phyloP scores from a whole-genome alignment of 2,797 vertebrate species.

The Nothura maculosa region DNA sequence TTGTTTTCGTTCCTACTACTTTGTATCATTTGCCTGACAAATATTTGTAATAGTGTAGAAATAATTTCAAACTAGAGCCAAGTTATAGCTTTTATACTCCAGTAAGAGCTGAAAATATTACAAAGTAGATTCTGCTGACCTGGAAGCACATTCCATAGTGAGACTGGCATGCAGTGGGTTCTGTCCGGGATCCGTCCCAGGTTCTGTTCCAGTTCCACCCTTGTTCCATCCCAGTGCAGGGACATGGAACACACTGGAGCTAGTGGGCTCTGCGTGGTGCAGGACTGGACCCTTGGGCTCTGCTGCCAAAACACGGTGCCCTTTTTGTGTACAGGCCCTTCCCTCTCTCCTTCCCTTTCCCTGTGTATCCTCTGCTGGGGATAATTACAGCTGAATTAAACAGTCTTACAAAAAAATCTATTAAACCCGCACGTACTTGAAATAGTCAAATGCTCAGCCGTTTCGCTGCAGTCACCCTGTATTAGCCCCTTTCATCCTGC shows the following conservation, averaged over 20 bases:
- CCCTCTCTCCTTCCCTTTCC: background rate
- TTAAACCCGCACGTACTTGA: background rate
- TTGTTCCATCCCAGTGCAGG: background rate
- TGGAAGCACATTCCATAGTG: background rate
- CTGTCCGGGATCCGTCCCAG: background rate
- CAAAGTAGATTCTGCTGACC: background rate
- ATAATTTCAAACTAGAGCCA: background rate
- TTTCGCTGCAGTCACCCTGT: background rate
- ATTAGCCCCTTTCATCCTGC: slow-evolving; percentile 7
- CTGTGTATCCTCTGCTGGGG: background rate
- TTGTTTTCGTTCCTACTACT: slow-evolving; percentile 29
- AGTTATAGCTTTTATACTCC: background rate
- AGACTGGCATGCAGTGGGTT: background rate
- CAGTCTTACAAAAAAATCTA: background rate
- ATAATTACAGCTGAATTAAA: background rate
- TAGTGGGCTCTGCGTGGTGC: background rate
- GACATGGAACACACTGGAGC: background rate
- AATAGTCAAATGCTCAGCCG: background rate
- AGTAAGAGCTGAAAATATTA: slow-evolving; percentile 27
- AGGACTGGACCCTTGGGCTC: background rate
- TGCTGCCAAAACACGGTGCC: accelerated
- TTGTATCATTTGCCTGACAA: slow-evolving; percentile 16
- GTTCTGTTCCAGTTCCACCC: background rate
- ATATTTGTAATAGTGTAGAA: slow-evolving; percentile 23
- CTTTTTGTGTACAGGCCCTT: background rate